A percentile compares a stretch with the other conserved stretches of the same genome.
phyloP scores from a whole-genome alignment of 64 coral and sea anemone genomes.

The Orbicella faveolata region DNA sequence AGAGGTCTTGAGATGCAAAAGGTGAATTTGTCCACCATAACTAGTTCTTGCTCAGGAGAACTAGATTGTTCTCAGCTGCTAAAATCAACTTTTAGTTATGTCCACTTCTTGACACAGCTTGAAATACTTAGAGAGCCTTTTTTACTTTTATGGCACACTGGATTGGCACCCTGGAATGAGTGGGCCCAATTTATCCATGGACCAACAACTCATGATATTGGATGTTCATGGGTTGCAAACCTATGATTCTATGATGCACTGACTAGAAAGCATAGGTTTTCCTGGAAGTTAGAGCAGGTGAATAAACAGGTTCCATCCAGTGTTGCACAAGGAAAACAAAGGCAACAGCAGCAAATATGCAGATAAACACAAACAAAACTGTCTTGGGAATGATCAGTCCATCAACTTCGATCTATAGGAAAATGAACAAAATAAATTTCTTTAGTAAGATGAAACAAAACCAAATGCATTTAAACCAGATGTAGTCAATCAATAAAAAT shows the following conservation, averaged over 20 bases:
- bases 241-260: neutral
- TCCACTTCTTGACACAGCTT: too few relatives aligned
- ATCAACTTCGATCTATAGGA: slow-evolving; percentile 80
- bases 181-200: neutral
- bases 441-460: neutral
- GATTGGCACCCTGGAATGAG: neutral
- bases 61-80: too few relatives aligned
- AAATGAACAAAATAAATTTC: slow-evolving; percentile 2
- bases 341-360: slow-evolving; percentile 73
- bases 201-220: neutral
- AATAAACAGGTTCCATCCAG: slow-evolving; percentile 93
- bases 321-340: slow-evolving; percentile 86
- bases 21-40: too few relatives aligned
- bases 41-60: too few relatives aligned
- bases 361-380: slow-evolving; percentile 80
- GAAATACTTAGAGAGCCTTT: neutral
- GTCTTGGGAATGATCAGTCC: slow-evolving; percentile 77
- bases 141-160: too few relatives aligned
- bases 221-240: neutral
- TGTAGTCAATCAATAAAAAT: too few relatives aligned
- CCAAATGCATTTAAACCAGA: too few relatives aligned
- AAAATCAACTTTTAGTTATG: too few relatives aligned
- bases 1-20: too few relatives aligned
- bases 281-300: slow-evolving; percentile 79
- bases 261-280: slow-evolving; percentile 80